A percentile compares a stretch with the other conserved stretches of the same genome.
Evolutionary conservation across 2,888 invertebrate genomes (phyloP).

Genomic region (Thereva nobilitata): DNA sequence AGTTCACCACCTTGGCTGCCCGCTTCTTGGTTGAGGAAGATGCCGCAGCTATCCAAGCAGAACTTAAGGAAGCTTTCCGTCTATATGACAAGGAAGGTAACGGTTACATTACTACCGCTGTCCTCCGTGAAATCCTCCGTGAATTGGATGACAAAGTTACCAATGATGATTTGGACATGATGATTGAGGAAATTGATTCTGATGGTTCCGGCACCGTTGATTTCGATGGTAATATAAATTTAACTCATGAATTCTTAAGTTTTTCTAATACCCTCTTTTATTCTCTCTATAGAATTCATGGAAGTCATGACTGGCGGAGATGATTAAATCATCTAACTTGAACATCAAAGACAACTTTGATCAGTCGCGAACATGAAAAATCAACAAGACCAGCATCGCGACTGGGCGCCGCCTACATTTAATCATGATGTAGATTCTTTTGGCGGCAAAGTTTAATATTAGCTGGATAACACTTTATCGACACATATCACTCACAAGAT

Average conservation of each 20-base stretch:
- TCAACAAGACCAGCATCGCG: too few species aligned
- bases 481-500: slow-evolving; percentile 31
- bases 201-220: slow-evolving; percentile 98
- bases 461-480: slow-evolving; percentile 20
- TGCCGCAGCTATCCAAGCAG: slow-evolving; percentile 83
- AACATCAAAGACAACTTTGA: neutral
- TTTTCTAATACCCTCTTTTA: slow-evolving; percentile 33
- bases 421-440: slow-evolving; percentile 4
- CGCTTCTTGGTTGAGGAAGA: slow-evolving; percentile 78
- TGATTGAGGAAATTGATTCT: slow-evolving; percentile 97
- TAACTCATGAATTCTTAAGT: neutral
- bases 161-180: slow-evolving; percentile 90
- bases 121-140: slow-evolving; percentile 88
- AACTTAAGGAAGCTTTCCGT: slow-evolving; percentile 94
- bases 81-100: slow-evolving; percentile 87
- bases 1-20: slow-evolving; percentile 72
- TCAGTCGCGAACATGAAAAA: too few species aligned
- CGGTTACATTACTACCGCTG: slow-evolving; percentile 88
- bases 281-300: slow-evolving; percentile 72
- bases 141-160: slow-evolving; percentile 94
- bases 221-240: slow-evolving; percentile 79
- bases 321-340: slow-evolving; percentile 60
- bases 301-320: slow-evolving; percentile 84
- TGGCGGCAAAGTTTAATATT: slow-evolving; percentile 25
- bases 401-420: too few species aligned